These are phyloP conservation scores for Hirtodrosophila duncani DNA, from an alignment of 2,888 invertebrate species.

Conservation along the genomic window DNA sequence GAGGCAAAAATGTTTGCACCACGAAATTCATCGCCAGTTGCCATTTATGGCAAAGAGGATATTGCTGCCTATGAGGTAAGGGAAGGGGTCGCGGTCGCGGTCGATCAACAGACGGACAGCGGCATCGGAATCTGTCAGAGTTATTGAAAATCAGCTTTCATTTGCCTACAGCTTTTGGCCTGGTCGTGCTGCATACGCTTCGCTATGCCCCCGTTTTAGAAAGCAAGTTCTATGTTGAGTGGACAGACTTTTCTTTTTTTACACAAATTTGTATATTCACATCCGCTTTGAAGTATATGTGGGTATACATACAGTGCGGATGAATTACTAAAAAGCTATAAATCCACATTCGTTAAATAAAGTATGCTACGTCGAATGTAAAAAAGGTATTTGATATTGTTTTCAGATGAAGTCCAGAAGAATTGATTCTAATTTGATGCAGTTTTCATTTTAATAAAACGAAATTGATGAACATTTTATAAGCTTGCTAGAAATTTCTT, in stretches of 20 bases:
- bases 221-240: slow-evolving; percentile 27
- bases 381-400: too few species aligned
- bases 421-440: too few species aligned
- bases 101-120: slow-evolving; percentile 1
- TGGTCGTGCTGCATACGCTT: too few species aligned
- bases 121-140: not conserved
- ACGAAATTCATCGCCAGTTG: slow-evolving; percentile 78
- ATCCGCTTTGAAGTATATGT: slow-evolving; percentile 20
- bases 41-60: slow-evolving; percentile 76
- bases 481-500: too few species aligned
- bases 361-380: too few species aligned
- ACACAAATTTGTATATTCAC: slow-evolving; percentile 27
- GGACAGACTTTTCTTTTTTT: slow-evolving; percentile 8
- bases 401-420: too few species aligned
- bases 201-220: too few species aligned
- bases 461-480: too few species aligned
- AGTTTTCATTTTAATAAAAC: too few species aligned
- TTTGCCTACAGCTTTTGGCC: slow-evolving; percentile 4
- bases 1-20: slow-evolving; percentile 77
- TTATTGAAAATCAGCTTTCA: slow-evolving; percentile 28
- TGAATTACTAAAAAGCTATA: too few species aligned
- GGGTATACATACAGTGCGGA: not conserved
- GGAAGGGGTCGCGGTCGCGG: not conserved
- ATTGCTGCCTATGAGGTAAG: slow-evolving; percentile 78
- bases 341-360: too few species aligned